Base-by-base conservation (phyloP, 2,797 vertebrate species). In the Tolypeutes matacus region DNA sequence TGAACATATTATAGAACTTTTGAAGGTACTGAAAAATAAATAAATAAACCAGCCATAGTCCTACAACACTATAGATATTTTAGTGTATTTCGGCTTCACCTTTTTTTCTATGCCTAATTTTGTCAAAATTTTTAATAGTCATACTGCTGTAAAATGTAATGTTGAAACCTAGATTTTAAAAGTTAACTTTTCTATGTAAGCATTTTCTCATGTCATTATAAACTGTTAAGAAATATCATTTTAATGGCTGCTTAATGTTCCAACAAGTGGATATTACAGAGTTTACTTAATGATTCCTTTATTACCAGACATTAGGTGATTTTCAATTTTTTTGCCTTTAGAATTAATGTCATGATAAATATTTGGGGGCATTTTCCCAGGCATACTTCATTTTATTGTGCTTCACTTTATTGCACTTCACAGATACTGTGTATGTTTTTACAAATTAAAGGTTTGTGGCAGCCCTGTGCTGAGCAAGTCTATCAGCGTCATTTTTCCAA, bases 101-200 rank as follows among this genome's bases (percentile, higher is more conserved):
- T 56, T 27, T 76, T 89, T 31, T 34, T 11, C 1, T 36, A 18
- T 60, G 18, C 42, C 9, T 60, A 46, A 82, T 70, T 80, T 86
- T 86, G 51, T 80, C 58, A 51, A 42, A 42, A 46, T 85, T 93
- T 67, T 86, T 93, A 81, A 39, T 8, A 89, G 80, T 86, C 65
- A 65, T n/a, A 58, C 27, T 42, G 29, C 10, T 46, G 46, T 46
- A 46, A 69, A 58, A 78, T 1, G 17, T 88, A 82, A 80, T 94
- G 96, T 92, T 93, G 58, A 92, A 96, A 58, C 14, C 58, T 91
- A 75, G 53, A 92, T 93, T 96, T 87, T 70, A 31, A 94, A 95
- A 90, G 78, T 65, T 82, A 70, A 20, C 46, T 88, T 93, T 73
- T 94, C 53, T 25, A 72, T 73, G 27, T 83, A 20, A 51, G 83